A percentile compares a stretch with the other conserved stretches of the same genome.
phyloP scores from a whole-genome alignment of 2,888 invertebrate species.

The Nephrotoma flavescens region DNA sequence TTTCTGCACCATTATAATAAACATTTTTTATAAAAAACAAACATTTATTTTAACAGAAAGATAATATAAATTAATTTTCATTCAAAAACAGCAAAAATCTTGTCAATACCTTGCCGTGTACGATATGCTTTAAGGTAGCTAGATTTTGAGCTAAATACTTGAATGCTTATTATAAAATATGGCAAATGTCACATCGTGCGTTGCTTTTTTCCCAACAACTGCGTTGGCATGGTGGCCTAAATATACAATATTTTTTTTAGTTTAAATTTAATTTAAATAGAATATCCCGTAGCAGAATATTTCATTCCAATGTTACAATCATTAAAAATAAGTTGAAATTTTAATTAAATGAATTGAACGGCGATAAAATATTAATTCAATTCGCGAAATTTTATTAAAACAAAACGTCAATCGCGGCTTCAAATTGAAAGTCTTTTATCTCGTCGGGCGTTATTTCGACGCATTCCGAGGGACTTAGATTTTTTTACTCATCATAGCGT shows the following conservation, averaged over 20 bases:
- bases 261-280: not conserved
- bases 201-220: not conserved
- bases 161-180: not conserved
- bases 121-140: not conserved
- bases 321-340: not conserved
- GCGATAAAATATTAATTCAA: not conserved
- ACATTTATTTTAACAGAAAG: not conserved
- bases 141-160: not conserved
- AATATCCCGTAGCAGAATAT: not conserved
- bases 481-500: not conserved
- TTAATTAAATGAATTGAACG: not conserved
- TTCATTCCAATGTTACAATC: not conserved
- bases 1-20: not conserved
- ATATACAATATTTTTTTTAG: not conserved
- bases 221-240: not conserved
- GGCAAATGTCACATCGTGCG: not conserved
- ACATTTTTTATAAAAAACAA: not conserved
- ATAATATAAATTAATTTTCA: not conserved
- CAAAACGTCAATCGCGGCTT: not conserved
- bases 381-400: not conserved
- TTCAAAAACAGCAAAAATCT: not conserved
- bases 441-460: not conserved
- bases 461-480: conserved; percentile 3
- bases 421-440: not conserved
- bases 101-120: not conserved